A percentile compares a stretch with the other conserved stretches of the same genome.
phyloP scores from a whole-genome alignment of 2,888 invertebrate species.

The Phasia obesa region DNA sequence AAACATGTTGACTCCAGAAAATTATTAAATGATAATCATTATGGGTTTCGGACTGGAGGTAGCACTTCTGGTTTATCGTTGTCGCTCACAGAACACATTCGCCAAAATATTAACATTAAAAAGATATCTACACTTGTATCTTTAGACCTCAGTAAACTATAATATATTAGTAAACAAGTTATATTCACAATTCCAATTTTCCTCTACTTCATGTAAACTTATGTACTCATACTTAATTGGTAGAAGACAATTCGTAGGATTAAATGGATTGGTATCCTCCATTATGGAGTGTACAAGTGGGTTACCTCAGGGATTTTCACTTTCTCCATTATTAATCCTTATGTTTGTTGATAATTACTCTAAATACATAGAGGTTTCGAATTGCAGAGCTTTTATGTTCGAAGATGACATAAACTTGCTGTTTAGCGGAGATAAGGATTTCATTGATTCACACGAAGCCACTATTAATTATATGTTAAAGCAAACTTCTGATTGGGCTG shows the following conservation, averaged over 20 bases:
- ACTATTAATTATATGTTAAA: conserved; percentile 9
- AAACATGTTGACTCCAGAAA: neutral
- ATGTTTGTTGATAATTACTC: too few relatives aligned
- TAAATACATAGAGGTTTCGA: neutral
- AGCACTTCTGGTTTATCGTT: neutral
- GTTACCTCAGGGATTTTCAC: neutral
- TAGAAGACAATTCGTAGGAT: too few relatives aligned
- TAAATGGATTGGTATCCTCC: too few relatives aligned
- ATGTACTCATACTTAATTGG: too few relatives aligned
- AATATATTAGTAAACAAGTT: neutral
- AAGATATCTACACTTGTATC: neutral
- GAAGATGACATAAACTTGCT: conserved; percentile 2
- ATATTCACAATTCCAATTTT: neutral
- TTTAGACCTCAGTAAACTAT: neutral
- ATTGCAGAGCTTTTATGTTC: neutral
- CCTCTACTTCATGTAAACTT: neutral
- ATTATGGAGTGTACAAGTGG: neutral
- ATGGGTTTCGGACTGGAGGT: neutral
- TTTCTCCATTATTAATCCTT: neutral
- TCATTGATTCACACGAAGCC: conserved; percentile 2
- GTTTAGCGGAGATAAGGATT: conserved; percentile 1
- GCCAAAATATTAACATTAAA: neutral
- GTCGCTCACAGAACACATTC: neutral
- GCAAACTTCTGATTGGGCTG: too few relatives aligned
- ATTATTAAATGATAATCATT: conserved; percentile 2